Conservation (phyloP, 2,797 vertebrate genomes). For the Aselliscus stoliczkanus region DNA sequence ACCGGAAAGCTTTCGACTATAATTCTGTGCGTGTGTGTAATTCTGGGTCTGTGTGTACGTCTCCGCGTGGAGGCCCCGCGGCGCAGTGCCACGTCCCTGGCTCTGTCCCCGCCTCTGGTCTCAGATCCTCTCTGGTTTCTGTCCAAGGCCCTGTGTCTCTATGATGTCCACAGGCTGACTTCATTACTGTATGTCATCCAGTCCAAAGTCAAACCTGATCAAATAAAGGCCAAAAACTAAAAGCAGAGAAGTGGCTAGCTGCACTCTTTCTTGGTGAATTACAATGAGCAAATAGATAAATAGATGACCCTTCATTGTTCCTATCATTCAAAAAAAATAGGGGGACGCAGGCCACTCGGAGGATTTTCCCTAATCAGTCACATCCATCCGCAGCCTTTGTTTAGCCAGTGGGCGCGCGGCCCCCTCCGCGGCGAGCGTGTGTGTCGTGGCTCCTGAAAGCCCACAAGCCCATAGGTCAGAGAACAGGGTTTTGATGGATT, state of each 20-base stretch:
- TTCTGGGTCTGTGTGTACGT: background rate
- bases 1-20: background rate
- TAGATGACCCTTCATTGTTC: constrained; percentile 25
- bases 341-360: background rate
- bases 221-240: constrained; percentile 22
- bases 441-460: constrained; percentile 88
- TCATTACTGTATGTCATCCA: constrained; percentile 54
- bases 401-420: constrained; percentile 79
- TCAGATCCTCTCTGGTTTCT: background rate
- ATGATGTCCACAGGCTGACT: constrained; percentile 49
- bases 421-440: constrained; percentile 86
- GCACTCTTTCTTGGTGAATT: constrained; percentile 12
- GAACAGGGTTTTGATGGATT: constrained; percentile 98
- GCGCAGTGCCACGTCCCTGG: background rate
- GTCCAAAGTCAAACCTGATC: constrained; percentile 68
- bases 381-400: constrained; percentile 83
- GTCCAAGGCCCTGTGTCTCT: background rate
- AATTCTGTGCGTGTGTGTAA: too few species aligned
- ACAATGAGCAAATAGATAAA: constrained; percentile 47
- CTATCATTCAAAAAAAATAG: constrained; percentile 46
- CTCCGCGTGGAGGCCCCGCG: background rate
- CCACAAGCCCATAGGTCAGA: constrained; percentile 92
- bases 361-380: constrained; percentile 66
- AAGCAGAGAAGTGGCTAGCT: background rate
- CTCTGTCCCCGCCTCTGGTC: background rate